phyloP scores from a whole-genome alignment of 2,113 vertebrate genomes.

The Fregetta grallaria region DNA sequence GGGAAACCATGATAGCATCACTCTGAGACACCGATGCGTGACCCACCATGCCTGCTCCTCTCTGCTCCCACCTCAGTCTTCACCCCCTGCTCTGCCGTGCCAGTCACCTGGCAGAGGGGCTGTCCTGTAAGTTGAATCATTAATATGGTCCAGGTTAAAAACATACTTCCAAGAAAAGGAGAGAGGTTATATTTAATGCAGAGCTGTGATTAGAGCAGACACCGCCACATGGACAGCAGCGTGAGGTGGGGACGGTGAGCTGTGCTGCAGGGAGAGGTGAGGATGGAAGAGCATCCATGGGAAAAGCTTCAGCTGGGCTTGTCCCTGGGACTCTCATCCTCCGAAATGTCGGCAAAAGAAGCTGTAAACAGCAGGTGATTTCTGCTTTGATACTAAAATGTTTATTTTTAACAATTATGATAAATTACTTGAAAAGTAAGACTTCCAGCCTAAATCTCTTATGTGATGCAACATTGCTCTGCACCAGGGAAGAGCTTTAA shows the following conservation, averaged over 20 bases:
- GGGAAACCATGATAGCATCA: background rate
- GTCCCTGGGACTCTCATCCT: background rate
- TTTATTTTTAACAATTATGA: background rate
- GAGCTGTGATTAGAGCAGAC: background rate
- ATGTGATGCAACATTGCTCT: background rate
- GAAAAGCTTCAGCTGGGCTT: background rate
- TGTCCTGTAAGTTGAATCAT: background rate
- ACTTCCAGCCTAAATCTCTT: background rate
- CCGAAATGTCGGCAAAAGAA: background rate
- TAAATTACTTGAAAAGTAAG: background rate
- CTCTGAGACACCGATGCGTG: rapidly evolving
- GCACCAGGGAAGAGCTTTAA: background rate
- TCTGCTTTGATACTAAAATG: background rate
- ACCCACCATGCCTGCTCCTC: background rate
- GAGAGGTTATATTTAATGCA: background rate
- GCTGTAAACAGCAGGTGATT: background rate
- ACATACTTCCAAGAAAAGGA: background rate
- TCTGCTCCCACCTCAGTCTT: background rate
- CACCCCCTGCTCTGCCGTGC: background rate
- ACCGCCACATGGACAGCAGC: background rate
- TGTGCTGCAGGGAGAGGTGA: background rate
- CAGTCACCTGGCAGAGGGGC: background rate
- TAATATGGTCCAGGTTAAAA: background rate
- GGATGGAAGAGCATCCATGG: rapidly evolving
- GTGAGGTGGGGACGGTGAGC: background rate